A percentile compares a stretch with the other conserved stretches of the same genome.
Evolutionary conservation across 2,888 invertebrate species (phyloP).

Genomic region (Eristalis tenax): DNA sequence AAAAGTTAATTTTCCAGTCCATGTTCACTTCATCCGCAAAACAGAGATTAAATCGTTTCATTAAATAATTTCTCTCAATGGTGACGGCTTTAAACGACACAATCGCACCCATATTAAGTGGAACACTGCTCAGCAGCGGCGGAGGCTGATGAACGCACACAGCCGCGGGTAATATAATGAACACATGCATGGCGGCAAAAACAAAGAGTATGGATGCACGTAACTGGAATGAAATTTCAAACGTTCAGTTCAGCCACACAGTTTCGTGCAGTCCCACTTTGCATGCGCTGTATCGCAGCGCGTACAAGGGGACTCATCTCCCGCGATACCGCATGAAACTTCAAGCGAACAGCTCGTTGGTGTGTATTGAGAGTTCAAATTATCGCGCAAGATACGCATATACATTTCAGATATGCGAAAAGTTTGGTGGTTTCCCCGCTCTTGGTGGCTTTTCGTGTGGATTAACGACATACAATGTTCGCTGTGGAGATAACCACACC

Average conservation of each 20-base stretch:
- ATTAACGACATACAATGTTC: not conserved
- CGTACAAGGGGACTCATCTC: not conserved
- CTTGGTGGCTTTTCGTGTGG: not conserved
- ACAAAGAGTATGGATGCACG: not conserved
- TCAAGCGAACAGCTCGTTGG: not conserved
- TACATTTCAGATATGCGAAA: not conserved
- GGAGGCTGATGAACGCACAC: not conserved
- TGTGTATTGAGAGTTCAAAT: not conserved
- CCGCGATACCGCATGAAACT: not conserved
- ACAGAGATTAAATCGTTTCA: not conserved
- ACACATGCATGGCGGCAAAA: not conserved
- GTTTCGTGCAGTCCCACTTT: not conserved
- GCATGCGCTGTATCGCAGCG: not conserved
- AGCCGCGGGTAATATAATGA: not conserved
- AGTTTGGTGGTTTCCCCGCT: not conserved
- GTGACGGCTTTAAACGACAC: not conserved
- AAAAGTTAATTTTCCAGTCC: not conserved
- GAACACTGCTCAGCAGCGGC: not conserved
- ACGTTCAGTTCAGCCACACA: not conserved
- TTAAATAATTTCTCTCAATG: not conserved
- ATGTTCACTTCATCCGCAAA: not conserved
- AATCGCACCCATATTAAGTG: not conserved
- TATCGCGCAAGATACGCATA: not conserved
- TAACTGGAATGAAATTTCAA: not conserved
- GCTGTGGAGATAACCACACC: not conserved